Evolutionary conservation across 2,797 vertebrate species (phyloP).

Genomic region (Gorsachius magnificus): DNA sequence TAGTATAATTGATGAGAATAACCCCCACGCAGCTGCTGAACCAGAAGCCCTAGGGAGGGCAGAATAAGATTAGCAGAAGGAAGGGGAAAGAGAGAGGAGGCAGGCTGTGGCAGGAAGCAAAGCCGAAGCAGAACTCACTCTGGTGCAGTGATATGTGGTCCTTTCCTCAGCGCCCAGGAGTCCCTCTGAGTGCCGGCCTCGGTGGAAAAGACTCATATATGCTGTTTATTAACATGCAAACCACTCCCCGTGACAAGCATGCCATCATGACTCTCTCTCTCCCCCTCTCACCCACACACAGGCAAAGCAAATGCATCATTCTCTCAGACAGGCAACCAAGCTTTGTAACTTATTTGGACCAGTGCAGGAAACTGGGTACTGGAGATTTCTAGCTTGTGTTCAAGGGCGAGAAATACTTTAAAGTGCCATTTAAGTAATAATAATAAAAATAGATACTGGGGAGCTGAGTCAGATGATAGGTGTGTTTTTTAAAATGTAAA

Average conservation of each 20-base stretch:
- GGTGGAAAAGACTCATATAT: neutral
- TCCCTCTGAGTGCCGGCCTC: neutral
- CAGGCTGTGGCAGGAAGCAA: neutral
- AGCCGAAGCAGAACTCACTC: constrained; percentile 3
- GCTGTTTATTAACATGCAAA: neutral
- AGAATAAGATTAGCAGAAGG: neutral
- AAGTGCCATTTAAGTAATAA: neutral
- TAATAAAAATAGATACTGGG: no score
- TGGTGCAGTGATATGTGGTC: neutral
- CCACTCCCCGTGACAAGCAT: constrained; percentile 17
- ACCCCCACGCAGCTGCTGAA: accelerated
- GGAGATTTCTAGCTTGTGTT: neutral
- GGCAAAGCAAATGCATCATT: neutral
- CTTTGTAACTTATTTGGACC: neutral
- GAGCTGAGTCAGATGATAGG: neutral
- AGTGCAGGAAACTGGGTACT: neutral
- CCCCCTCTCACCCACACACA: neutral
- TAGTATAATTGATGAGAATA: no score
- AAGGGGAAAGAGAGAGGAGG: neutral
- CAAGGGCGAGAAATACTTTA: neutral
- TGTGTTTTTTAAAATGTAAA: neutral
- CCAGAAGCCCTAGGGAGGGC: neutral
- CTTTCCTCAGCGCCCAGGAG: neutral
- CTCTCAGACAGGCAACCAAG: neutral
- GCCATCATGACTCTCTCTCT: neutral